Conservation (phyloP, 2,797 vertebrate species). For the Oreortyx pictus region DNA sequence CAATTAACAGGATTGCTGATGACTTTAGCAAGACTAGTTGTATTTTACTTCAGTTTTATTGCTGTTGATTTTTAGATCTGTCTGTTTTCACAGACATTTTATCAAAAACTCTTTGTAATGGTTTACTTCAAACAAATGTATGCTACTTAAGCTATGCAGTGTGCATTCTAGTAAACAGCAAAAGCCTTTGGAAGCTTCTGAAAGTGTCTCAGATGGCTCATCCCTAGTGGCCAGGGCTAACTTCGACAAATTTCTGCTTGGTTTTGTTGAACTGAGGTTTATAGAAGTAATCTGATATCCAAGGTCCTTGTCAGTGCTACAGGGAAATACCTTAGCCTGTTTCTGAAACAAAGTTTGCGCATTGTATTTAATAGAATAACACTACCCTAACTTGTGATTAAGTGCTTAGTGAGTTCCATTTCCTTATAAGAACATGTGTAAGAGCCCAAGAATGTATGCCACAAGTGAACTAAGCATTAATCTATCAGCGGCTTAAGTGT, state of each 20-base stretch:
- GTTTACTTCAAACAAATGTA: neutral
- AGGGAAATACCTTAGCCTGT: conserved; percentile 37
- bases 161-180: conserved; percentile 3
- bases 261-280: conserved; percentile 49
- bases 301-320: conserved; percentile 7
- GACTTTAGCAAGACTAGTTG: neutral
- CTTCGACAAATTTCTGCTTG: conserved; percentile 8
- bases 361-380: conserved; percentile 40
- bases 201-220: conserved; percentile 10
- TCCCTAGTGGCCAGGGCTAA: neutral
- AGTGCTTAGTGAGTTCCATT: conserved; percentile 68
- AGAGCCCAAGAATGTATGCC: conserved; percentile 69
- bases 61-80: neutral
- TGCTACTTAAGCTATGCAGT: neutral
- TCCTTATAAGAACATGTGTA: conserved; percentile 78
- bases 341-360: conserved; percentile 41
- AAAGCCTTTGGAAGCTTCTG: conserved; percentile 5
- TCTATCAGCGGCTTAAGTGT: conserved; percentile 77
- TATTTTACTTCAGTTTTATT: neutral
- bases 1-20: neutral
- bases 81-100: neutral
- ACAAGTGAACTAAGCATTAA: conserved; percentile 70
- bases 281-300: conserved; percentile 52
- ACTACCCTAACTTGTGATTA: conserved; percentile 52
- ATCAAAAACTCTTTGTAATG: neutral